phyloP scores from a whole-genome alignment of 2,888 invertebrate genomes.

The Geophilus truncorum region DNA sequence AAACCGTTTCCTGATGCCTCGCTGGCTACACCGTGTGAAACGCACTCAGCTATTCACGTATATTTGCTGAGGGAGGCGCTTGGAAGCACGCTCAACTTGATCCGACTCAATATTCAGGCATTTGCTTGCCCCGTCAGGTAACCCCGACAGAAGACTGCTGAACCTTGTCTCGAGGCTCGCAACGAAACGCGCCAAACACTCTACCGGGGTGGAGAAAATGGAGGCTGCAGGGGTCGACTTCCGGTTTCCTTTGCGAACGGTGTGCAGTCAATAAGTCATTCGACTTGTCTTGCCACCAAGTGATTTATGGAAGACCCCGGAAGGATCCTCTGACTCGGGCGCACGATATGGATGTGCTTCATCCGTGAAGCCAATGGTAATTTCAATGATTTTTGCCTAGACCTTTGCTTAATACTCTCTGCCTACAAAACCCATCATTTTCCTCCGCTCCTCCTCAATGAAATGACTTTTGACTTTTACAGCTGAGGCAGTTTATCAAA shows the following conservation, averaged over 20 bases:
- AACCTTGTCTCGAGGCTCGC: not conserved
- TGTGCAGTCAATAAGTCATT: not conserved
- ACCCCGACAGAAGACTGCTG: conserved; percentile 1
- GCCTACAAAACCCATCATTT: not conserved
- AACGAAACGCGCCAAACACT: not conserved
- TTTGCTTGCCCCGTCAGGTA: conserved; percentile 7
- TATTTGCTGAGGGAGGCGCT: conserved; percentile 16
- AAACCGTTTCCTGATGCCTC: conserved; percentile 12
- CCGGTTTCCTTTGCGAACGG: not conserved
- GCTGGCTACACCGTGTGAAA: conserved; percentile 1
- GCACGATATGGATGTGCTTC: not conserved
- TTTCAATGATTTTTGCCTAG: not conserved
- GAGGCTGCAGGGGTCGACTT: conserved; percentile 4
- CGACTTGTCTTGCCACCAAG: not conserved
- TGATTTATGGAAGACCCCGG: conserved; percentile 4
- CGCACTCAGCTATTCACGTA: conserved; percentile 16
- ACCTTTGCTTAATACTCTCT: not conserved
- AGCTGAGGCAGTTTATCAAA: not conserved
- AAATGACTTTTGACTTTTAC: not conserved
- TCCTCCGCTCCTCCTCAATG: not conserved
- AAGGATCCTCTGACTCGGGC: not conserved
- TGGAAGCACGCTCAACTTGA: conserved; percentile 11
- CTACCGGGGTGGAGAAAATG: not conserved
- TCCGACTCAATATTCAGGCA: conserved; percentile 16
- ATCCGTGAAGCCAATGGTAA: not conserved